Base-by-base conservation (phyloP, 92 coral and sea anemone genomes). In the Metridium senile region DNA sequence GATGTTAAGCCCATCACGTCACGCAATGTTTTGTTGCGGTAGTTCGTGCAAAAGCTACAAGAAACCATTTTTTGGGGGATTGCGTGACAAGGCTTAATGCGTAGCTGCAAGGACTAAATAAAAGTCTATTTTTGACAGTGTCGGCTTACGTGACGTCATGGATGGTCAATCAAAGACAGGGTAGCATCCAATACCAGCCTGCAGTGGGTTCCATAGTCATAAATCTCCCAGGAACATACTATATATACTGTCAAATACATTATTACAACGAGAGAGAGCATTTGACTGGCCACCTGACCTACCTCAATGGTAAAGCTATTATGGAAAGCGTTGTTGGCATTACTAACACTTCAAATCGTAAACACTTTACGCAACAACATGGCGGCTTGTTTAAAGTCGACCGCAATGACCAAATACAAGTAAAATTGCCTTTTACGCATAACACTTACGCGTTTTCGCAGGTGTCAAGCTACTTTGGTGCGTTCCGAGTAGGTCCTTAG, bases 181-280 rank as follows among this genome's bases (percentile, higher is more conserved):
- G 95, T 82, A 79, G 88, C 71, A 87, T 94, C 62, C 64, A 79
- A 7, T 92, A 92, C 79, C 74, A 75, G 21, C 31, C 70, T 32
- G 33, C 53, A 21, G 53, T 71, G 58, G 99, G 99, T 23, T 72
- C 81, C 20, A 81, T 96, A 33, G 82, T 68, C 11, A 81, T 93
- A 62, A 77, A 74, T 1, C 74, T 62, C 28, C 80, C 94, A 33
- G 99, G 99, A 8, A 70, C 73, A 22, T 96, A 96, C 82, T 85
- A 59, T 69, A 79, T 96, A 31, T 96, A 96, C 77, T 81, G 88
- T 47, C 99, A 96, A 90, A 89, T 96, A 96, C 90, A 63, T 71
- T 96, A 96, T 76, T 83, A 85, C 39, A 95, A 96, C 79, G 85
- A 85, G 7, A 56, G 2, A 27, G 33, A 84, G 46, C 59, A 57